Evolutionary conservation across 2,113 vertebrate species (phyloP), one percentile per base, ranked within the genome.

Genomic region (Lota lota): DNA sequence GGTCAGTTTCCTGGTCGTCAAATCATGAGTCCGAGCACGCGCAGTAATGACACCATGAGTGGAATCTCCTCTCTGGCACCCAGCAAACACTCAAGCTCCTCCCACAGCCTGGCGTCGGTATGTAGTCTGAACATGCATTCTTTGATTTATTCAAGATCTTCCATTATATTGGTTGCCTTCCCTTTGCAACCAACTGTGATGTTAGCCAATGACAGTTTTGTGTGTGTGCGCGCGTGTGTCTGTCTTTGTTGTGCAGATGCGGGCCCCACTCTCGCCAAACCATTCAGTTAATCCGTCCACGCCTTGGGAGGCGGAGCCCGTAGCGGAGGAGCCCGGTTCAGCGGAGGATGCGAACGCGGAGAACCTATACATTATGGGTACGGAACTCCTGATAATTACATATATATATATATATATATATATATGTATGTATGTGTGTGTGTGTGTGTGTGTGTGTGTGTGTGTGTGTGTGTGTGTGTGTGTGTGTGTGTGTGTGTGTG

Each of bases 1-100:
- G 92, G 79, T 67, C 79, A 68, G 0, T 89, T 90, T 66, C 87
- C 93, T 22, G 90, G 93, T 57, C 91, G 92, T 60, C 94, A 95
- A 83, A 88, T 94, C 61, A 95, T 95, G 90, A 98, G 97, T 73
- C 97, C 97, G 50, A 86, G 97, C 77, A 94, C 92, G 73, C 94
- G 95, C 71, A 98, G 97, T 89, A 98, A 98, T 8, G 97, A 99
- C 88, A 96, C 97, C 0, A 93, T 99, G 73, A 99, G 97, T 0
- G 96, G 95, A 65, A 94, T 98, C 75, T 98, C 97, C 16, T 99
- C 97, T 57, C 90, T 97, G 0, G 96, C 92, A 57, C 95, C 95
- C 78, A 98, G 97, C 92, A 98, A 96, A 89, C 96, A 91, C 86
- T 99, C 97, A 0, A 95, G 94, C 81, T 96, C 97, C 17, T 97